Evolutionary conservation across 2,888 invertebrate species (phyloP).

Genomic region (Lumbricus terrestris): DNA sequence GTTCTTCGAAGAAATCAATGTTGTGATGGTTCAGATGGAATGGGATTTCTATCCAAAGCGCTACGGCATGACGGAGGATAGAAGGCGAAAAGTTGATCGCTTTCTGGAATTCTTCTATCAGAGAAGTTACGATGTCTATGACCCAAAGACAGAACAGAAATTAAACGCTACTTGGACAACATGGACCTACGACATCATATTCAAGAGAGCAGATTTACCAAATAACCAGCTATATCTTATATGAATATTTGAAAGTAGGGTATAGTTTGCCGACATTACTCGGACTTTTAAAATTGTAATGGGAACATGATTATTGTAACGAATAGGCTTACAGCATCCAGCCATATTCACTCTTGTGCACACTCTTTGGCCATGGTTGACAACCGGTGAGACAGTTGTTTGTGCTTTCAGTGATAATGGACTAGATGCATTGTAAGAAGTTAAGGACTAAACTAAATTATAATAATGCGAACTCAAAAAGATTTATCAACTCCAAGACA

Average conservation of each 20-base stretch:
- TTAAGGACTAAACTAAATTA: no score
- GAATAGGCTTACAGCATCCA: no score
- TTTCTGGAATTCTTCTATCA: constrained; percentile 8
- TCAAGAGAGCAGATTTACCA: neutral
- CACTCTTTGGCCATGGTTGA: no score
- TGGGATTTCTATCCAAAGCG: neutral
- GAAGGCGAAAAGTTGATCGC: neutral
- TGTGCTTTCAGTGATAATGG: no score
- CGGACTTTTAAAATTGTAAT: no score
- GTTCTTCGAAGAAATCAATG: neutral
- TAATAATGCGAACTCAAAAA: no score
- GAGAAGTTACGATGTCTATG: constrained; percentile 17
- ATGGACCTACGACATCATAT: neutral
- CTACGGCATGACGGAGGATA: neutral
- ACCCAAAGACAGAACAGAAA: neutral
- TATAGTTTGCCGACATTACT: no score
- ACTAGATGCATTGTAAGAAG: no score
- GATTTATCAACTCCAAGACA: no score
- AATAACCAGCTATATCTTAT: neutral
- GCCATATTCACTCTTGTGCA: no score
- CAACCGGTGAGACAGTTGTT: no score
- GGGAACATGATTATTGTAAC: no score
- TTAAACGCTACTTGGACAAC: neutral
- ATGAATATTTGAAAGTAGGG: neutral
- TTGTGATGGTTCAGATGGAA: neutral